Percentiles rank a stretch among this genome's conserved stretches.
Evolutionary conservation across 2,888 invertebrate genomes (phyloP).

Genomic region (Caradrina kadenii): DNA sequence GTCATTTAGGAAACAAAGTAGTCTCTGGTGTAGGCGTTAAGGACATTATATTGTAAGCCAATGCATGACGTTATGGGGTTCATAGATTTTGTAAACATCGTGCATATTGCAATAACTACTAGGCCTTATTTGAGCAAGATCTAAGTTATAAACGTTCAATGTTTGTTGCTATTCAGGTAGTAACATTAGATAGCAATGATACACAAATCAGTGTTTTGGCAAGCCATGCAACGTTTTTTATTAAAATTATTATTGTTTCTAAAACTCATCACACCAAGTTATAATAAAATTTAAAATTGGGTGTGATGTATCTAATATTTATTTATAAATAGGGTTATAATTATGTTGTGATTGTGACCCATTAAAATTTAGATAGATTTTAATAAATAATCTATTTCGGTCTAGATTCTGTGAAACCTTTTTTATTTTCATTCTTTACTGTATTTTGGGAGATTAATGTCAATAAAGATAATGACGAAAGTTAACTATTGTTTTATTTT

Average conservation of each 20-base stretch:
- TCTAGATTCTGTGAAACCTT: constrained; percentile 68
- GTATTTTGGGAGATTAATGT: constrained; percentile 83
- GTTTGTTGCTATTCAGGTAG: constrained; percentile 16
- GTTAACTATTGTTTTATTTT: constrained; percentile 52
- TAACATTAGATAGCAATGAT: constrained; percentile 18
- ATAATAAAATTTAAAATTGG: constrained; percentile 61
- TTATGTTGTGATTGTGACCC: constrained; percentile 41
- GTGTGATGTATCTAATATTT: constrained; percentile 70
- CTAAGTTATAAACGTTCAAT: constrained; percentile 13
- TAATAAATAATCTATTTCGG: constrained; percentile 66
- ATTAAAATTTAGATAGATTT: constrained; percentile 74
- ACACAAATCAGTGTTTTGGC: constrained; percentile 34
- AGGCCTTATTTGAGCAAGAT: constrained; percentile 43
- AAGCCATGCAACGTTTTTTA: constrained; percentile 60
- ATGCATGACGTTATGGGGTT: constrained; percentile 35
- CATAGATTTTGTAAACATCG: constrained; percentile 31
- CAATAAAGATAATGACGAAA: constrained; percentile 80
- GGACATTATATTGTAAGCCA: constrained; percentile 48
- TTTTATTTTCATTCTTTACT: constrained; percentile 79
- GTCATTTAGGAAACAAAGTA: constrained; percentile 30
- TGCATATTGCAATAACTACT: constrained; percentile 37
- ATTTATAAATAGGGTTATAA: constrained; percentile 64
- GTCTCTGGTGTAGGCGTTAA: constrained; percentile 46
- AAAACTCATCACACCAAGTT: constrained; percentile 55
- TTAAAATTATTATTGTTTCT: constrained; percentile 30